Evolutionary conservation across 2,113 vertebrate species (phyloP).

Genomic region (Platichthys flesus): DNA sequence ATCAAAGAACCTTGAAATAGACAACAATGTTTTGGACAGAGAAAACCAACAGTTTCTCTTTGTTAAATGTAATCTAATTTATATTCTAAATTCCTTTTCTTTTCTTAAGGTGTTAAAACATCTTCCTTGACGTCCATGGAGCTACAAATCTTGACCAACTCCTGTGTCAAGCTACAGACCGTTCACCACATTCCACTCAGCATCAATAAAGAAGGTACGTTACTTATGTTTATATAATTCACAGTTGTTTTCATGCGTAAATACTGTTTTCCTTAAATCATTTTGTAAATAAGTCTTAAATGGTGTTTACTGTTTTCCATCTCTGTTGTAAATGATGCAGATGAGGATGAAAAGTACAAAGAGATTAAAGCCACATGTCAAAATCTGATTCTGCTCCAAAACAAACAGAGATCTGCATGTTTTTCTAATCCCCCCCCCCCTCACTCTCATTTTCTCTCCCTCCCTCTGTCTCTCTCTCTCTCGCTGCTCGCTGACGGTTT

Average conservation of each 20-base stretch:
- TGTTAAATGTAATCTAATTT: not conserved
- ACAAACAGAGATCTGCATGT: conserved; percentile 51
- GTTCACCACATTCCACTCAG: conserved; percentile 96
- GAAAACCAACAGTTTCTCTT: not conserved
- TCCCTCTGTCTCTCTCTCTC: not conserved
- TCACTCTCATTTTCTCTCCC: not conserved
- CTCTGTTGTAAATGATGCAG: not conserved
- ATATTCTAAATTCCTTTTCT: not conserved
- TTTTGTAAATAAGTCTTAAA: not conserved
- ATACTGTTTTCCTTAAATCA: not conserved
- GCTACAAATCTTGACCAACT: conserved; percentile 97
- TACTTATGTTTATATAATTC: not conserved
- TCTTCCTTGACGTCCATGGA: conserved; percentile 93
- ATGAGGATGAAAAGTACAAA: not conserved
- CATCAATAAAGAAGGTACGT: conserved; percentile 93
- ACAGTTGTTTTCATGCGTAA: not conserved
- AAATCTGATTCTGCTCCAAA: conserved; percentile 49
- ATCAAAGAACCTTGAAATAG: too few species aligned
- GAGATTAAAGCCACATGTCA: conserved; percentile 19
- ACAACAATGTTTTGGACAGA: not conserved
- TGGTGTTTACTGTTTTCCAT: too few species aligned
- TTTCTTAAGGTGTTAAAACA: conserved; percentile 89
- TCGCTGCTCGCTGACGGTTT: conserved; percentile 49
- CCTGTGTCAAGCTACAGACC: conserved; percentile 96
- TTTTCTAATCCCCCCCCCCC: conserved; percentile 49